Evolutionary conservation across 2,113 vertebrate species (phyloP).

Genomic region (Brienomyrus longianalis): DNA sequence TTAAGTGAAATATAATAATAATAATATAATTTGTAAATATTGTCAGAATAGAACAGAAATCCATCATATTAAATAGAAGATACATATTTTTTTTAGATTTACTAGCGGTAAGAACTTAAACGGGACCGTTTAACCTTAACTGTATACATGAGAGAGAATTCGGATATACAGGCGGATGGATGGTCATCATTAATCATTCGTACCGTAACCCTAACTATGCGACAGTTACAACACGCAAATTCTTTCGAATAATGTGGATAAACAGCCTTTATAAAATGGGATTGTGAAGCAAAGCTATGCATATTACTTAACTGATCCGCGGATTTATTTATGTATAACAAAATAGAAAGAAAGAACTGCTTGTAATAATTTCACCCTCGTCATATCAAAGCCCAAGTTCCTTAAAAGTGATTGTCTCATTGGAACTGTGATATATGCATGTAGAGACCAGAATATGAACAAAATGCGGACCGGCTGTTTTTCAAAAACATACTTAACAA

Average conservation of each 20-base stretch:
- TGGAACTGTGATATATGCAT: not conserved
- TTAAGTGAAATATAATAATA: not conserved
- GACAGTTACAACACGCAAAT: not conserved
- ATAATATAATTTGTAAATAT: not conserved
- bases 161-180: not conserved
- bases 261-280: not conserved
- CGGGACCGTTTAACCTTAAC: not conserved
- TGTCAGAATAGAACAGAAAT: not conserved
- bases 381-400: not conserved
- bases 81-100: not conserved
- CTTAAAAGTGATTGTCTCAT: not conserved
- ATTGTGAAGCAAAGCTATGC: not conserved
- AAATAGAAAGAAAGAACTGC: not conserved
- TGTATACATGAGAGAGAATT: not conserved
- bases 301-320: not conserved
- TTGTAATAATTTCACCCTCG: not conserved
- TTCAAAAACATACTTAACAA: conserved; percentile 53
- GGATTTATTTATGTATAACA: not conserved
- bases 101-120: not conserved
- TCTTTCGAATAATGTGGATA: not conserved
- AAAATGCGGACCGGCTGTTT: conserved; percentile 47
- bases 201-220: not conserved
- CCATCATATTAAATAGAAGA: not conserved
- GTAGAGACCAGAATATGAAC: not conserved
- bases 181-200: not conserved